Conservation (phyloP, 92 coral and sea anemone genomes). For the Zoanthus solanderi region DNA sequence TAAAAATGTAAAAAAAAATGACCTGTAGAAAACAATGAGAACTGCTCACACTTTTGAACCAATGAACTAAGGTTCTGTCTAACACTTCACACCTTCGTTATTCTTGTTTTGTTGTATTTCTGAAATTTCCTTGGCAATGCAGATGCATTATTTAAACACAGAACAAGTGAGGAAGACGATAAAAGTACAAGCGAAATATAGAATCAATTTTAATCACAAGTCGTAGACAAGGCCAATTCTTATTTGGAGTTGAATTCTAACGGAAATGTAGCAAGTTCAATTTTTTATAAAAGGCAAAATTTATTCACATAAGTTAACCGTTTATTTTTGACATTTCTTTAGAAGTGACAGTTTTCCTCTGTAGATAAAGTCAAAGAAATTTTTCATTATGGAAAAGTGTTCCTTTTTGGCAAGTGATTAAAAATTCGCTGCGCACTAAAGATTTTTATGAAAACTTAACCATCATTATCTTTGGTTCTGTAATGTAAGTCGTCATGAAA, state of each 20-base stretch:
- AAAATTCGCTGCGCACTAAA: too few species aligned
- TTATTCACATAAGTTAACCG: not conserved
- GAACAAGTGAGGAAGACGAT: not conserved
- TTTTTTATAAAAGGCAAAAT: not conserved
- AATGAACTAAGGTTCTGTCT: not conserved
- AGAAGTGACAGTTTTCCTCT: not conserved
- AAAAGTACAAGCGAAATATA: not conserved
- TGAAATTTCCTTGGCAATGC: not conserved
- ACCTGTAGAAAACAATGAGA: not conserved
- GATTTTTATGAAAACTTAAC: too few species aligned
- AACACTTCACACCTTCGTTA: not conserved
- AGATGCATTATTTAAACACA: constrained; percentile 4
- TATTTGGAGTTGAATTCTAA: not conserved
- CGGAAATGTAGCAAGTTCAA: not conserved
- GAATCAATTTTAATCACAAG: not conserved
- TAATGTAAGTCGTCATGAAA: too few species aligned
- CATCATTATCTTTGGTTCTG: too few species aligned
- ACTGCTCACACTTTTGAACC: constrained; percentile 8
- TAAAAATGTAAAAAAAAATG: not conserved
- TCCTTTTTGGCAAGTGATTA: too few species aligned
- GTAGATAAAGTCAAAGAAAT: too few species aligned
- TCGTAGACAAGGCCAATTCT: not conserved
- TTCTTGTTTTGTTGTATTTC: not conserved
- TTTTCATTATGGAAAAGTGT: too few species aligned
- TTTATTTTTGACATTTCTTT: not conserved